phyloP scores from a whole-genome alignment of 2,888 invertebrate genomes.

The Cerastis leucographa region DNA sequence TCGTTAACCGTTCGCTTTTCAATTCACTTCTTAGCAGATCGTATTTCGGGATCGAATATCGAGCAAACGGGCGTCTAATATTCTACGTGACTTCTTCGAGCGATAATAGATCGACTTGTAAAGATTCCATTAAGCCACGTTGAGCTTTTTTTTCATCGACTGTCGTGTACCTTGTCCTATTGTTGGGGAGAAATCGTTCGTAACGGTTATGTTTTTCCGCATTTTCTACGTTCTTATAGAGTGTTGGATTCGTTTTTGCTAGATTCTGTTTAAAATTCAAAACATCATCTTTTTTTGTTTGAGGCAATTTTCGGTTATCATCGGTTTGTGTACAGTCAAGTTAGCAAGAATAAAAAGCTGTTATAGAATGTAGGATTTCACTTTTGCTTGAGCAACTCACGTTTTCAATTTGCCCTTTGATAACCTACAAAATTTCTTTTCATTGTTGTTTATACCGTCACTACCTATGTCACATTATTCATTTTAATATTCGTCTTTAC shows the following conservation, averaged over 20 bases:
- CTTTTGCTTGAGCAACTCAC: constrained; percentile 43
- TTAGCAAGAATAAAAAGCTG: constrained; percentile 36
- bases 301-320: constrained; percentile 40
- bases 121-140: constrained; percentile 82
- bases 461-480: neutral
- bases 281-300: constrained; percentile 53
- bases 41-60: constrained; percentile 73
- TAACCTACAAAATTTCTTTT: neutral
- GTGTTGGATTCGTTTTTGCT: constrained; percentile 62
- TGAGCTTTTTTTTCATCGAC: constrained; percentile 71
- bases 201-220: constrained; percentile 84
- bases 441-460: neutral
- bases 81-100: constrained; percentile 86
- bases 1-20: constrained; percentile 77
- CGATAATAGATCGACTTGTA: constrained; percentile 80
- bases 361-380: constrained; percentile 26
- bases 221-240: constrained; percentile 76
- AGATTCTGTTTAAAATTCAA: constrained; percentile 54
- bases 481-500: neutral
- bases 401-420: constrained; percentile 32
- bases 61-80: constrained; percentile 80
- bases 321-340: constrained; percentile 13
- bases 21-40: constrained; percentile 76
- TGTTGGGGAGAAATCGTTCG: constrained; percentile 84
- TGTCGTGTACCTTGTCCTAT: constrained; percentile 76